These are phyloP conservation scores for Patella pellucida DNA, from an alignment of 2,888 invertebrate species.

Conservation along the genomic window DNA sequence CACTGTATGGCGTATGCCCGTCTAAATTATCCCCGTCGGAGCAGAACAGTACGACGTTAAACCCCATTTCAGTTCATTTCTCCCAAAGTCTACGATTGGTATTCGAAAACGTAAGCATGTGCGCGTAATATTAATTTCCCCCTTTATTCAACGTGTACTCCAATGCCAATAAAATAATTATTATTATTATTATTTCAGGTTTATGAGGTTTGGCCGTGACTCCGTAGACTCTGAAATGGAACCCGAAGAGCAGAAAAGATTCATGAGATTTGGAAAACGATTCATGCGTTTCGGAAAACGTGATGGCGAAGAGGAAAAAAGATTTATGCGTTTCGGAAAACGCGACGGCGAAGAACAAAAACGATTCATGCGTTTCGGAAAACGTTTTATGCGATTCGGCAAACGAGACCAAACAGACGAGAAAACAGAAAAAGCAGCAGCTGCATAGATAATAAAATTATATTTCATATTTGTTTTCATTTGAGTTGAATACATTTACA, in stretches of 20 bases:
- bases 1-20: too few species aligned
- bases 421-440: neutral
- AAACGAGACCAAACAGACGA: conserved; percentile 23
- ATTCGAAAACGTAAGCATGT: too few species aligned
- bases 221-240: conserved; percentile 36
- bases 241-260: conserved; percentile 35
- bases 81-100: too few species aligned
- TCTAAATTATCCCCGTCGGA: too few species aligned
- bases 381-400: conserved; percentile 58
- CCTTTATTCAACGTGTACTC: too few species aligned
- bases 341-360: conserved; percentile 34
- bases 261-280: conserved; percentile 44
- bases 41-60: too few species aligned
- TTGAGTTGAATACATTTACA: too few species aligned
- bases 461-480: too few species aligned
- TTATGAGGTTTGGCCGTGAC: conserved; percentile 51
- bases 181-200: conserved; percentile 1
- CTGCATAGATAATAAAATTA: neutral
- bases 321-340: conserved; percentile 59
- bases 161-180: too few species aligned
- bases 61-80: too few species aligned
- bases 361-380: conserved; percentile 44
- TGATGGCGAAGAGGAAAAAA: conserved; percentile 48
- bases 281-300: conserved; percentile 56
- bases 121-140: too few species aligned